Conservation (phyloP, 2,113 vertebrate species). For the Dunckerocampus dactyliophorus region DNA sequence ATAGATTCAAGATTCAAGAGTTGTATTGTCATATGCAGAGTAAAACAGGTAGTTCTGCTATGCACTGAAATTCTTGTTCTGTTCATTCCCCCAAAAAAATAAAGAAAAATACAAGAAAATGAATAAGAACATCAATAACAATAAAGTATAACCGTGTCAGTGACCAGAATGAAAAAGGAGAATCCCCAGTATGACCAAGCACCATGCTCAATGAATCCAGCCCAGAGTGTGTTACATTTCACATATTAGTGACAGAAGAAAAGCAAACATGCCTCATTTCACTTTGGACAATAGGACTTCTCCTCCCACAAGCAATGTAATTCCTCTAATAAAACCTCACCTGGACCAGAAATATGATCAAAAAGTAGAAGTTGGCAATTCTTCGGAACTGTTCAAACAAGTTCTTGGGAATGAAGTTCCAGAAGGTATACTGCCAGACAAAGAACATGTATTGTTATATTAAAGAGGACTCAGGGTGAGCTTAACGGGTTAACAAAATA, state of each 20-base stretch:
- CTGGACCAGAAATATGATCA: slow-evolving; percentile 98
- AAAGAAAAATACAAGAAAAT: too few relatives aligned
- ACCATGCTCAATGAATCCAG: neutral
- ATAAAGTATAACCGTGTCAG: neutral
- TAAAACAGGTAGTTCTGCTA: too few relatives aligned
- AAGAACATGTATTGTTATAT: neutral
- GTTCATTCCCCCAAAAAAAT: too few relatives aligned
- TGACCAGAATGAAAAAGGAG: neutral
- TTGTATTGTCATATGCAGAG: too few relatives aligned
- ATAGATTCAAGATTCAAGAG: too few relatives aligned
- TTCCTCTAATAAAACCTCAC: slow-evolving; percentile 65
- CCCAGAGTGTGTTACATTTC: slow-evolving; percentile 23
- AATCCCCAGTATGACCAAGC: neutral
- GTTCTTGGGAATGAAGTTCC: slow-evolving; percentile 99
- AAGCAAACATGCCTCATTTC: too few relatives aligned
- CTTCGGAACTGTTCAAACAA: slow-evolving; percentile 98
- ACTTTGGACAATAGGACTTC: too few relatives aligned
- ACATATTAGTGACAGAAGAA: slow-evolving; percentile 18
- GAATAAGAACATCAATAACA: too few relatives aligned
- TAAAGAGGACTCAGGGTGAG: too few relatives aligned
- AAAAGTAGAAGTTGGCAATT: slow-evolving; percentile 98
- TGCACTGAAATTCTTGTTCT: too few relatives aligned
- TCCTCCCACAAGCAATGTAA: too few relatives aligned
- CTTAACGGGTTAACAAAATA: slow-evolving; percentile 5
- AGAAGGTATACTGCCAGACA: slow-evolving; percentile 87